Conservation (phyloP, 1,140 invertebrate species). For the Ectropis grisescens region DNA sequence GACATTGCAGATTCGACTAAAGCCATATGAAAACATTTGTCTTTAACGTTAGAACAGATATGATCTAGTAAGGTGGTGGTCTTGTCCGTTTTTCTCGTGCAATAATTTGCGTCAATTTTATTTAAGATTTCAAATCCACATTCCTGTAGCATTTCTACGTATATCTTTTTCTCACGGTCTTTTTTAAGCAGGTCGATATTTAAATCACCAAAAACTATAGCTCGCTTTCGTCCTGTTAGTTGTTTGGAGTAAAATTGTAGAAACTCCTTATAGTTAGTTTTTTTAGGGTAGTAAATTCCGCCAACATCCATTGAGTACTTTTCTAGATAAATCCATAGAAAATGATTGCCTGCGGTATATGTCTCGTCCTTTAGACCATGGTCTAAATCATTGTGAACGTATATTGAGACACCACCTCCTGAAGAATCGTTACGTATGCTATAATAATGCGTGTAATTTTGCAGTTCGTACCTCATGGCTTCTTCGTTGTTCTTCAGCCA, state of each 20-base stretch:
- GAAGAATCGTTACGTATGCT: constrained; percentile 3
- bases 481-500: too few relatives aligned
- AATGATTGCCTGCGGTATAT: background rate
- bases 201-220: background rate
- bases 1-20: constrained; percentile 9
- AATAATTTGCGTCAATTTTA: constrained; percentile 11
- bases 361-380: background rate
- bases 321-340: background rate
- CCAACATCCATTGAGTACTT: background rate
- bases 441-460: constrained; percentile 8
- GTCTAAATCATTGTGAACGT: background rate
- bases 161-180: too few relatives aligned
- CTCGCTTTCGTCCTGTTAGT: background rate
- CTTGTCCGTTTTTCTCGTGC: constrained; percentile 12
- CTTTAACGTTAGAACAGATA: constrained; percentile 7
- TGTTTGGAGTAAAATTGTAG: background rate
- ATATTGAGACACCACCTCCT: constrained; percentile 12
- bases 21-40: constrained; percentile 7
- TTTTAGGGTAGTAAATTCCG: background rate
- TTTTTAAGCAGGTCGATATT: background rate
- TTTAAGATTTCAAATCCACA: constrained; percentile 10
- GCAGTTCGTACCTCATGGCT: constrained; percentile 1
- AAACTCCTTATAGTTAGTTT: background rate
- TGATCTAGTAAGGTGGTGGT: too few relatives aligned
- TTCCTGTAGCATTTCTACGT: constrained; percentile 6